Percentiles rank a stretch among this genome's conserved stretches.
Evolutionary conservation across 2,113 vertebrate species (phyloP).

Genomic region (Elanus axillaris): DNA sequence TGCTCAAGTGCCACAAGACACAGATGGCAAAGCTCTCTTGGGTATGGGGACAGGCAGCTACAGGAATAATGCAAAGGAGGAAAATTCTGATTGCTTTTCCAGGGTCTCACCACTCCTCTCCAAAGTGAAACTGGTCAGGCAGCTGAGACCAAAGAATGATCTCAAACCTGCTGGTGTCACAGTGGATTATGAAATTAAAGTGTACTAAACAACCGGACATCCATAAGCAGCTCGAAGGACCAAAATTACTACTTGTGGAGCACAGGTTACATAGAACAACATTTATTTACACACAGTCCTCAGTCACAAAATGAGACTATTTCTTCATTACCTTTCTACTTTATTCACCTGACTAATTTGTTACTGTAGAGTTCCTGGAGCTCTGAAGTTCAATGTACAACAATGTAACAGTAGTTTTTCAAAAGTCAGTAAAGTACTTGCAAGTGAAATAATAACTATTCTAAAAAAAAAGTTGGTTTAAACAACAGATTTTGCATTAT

Average conservation of each 20-base stretch:
- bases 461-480: not conserved
- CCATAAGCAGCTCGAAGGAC: not conserved
- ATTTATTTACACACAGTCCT: not conserved
- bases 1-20: not conserved
- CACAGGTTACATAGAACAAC: not conserved
- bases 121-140: not conserved
- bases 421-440: not conserved
- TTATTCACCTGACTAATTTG: not conserved
- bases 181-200: not conserved
- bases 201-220: not conserved
- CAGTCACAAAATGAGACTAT: not conserved
- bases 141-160: not conserved
- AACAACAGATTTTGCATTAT: not conserved
- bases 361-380: not conserved
- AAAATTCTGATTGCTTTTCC: not conserved
- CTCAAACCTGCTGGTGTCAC: not conserved
- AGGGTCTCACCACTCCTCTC: not conserved
- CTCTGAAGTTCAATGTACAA: not conserved
- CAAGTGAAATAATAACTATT: not conserved
- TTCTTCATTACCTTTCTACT: not conserved
- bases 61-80: not conserved
- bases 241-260: not conserved
- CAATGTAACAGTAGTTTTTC: not conserved
- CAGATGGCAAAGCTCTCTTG: not conserved
- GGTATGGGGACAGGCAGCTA: not conserved